Percentiles rank a stretch among this genome's conserved stretches.
phyloP scores from a whole-genome alignment of 2,797 vertebrate species.

The Crocidura indochinensis region DNA sequence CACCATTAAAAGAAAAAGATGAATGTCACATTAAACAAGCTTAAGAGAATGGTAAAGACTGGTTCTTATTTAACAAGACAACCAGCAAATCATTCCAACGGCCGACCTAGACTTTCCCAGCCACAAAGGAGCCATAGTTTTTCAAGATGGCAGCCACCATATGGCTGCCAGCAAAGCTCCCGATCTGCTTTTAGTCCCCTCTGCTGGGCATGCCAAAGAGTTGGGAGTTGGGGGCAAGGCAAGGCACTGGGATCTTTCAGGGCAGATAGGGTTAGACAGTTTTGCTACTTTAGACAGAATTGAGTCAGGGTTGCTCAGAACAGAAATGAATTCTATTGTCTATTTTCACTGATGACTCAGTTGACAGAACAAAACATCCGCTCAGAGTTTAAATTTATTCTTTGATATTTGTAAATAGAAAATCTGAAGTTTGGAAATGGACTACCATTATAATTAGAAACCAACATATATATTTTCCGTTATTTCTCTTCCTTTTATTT shows the following conservation, averaged over 20 bases:
- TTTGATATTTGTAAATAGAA: background rate
- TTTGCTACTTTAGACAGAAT: conserved; percentile 29
- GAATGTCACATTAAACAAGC: conserved; percentile 87
- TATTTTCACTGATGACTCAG: conserved; percentile 19
- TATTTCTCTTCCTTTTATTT: too few relatives aligned
- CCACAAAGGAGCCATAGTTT: background rate
- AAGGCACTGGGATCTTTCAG: background rate
- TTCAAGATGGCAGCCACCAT: conserved; percentile 58
- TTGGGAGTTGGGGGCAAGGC: background rate
- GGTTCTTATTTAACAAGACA: conserved; percentile 85
- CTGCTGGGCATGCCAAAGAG: background rate
- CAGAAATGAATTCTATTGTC: background rate
- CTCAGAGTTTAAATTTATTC: conserved; percentile 42
- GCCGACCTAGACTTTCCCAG: conserved; percentile 80
- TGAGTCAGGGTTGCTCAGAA: background rate
- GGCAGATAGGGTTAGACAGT: background rate
- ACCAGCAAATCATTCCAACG: conserved; percentile 80
- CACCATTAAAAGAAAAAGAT: conserved; percentile 88
- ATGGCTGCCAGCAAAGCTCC: background rate
- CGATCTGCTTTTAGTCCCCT: background rate
- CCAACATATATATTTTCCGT: too few relatives aligned
- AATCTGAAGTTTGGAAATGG: too few relatives aligned
- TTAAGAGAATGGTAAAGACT: conserved; percentile 85
- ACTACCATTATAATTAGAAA: too few relatives aligned
- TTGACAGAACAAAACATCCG: conserved; percentile 30